Evolutionary conservation across 2,113 vertebrate species (phyloP).

Genomic region (Oreochromis aureus): DNA sequence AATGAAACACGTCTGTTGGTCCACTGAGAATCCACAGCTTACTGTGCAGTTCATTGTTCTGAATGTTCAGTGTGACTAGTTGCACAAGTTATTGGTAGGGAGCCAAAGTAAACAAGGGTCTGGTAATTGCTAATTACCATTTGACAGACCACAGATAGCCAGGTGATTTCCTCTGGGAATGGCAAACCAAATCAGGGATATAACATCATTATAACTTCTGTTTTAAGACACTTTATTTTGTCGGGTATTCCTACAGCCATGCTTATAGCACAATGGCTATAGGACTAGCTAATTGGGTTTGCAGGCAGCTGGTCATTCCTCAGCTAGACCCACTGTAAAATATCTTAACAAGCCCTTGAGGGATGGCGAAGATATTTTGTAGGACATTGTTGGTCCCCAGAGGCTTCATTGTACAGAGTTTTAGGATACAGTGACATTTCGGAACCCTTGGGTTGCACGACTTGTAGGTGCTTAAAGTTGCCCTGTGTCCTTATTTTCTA

Average conservation of each 20-base stretch:
- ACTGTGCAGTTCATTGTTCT: neutral
- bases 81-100: neutral
- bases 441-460: neutral
- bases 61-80: neutral
- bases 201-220: neutral
- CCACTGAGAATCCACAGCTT: neutral
- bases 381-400: neutral
- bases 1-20: neutral
- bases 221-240: neutral
- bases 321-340: neutral
- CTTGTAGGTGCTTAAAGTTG: neutral
- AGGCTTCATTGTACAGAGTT: neutral
- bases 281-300: neutral
- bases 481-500: neutral
- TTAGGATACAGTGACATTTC: neutral
- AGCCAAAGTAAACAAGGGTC: neutral
- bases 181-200: neutral
- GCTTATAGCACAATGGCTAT: neutral
- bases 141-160: neutral
- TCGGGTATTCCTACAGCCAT: neutral
- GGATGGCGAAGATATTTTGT: neutral
- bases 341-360: neutral
- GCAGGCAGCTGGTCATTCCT: neutral
- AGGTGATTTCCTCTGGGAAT: neutral
- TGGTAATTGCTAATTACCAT: neutral